phyloP scores from a whole-genome alignment of 2,888 invertebrate species.

The Melitaea athalia region DNA sequence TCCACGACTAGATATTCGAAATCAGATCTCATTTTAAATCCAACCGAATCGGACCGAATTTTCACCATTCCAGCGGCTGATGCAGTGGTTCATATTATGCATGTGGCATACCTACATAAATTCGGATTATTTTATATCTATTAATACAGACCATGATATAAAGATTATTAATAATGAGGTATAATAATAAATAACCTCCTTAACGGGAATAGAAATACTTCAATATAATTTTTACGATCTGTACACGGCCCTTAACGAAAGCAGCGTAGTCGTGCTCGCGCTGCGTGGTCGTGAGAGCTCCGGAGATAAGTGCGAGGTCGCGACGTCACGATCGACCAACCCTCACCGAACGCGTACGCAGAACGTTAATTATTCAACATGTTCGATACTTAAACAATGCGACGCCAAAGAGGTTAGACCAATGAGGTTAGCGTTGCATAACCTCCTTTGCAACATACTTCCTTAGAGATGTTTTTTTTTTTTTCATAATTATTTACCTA shows the following conservation, averaged over 20 bases:
- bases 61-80: too few relatives aligned
- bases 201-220: slow-evolving; percentile 15
- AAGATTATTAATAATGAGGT: neutral
- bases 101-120: too few relatives aligned
- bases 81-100: too few relatives aligned
- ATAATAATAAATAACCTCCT: slow-evolving; percentile 2
- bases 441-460: neutral
- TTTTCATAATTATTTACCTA: neutral
- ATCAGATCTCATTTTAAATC: too few relatives aligned
- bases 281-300: slow-evolving; percentile 77
- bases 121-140: too few relatives aligned
- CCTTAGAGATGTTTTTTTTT: neutral
- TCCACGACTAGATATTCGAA: too few relatives aligned
- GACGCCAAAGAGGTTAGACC: slow-evolving; percentile 16
- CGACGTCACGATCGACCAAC: slow-evolving; percentile 62
- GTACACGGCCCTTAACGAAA: slow-evolving; percentile 56
- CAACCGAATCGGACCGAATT: too few relatives aligned
- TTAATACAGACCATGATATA: too few relatives aligned
- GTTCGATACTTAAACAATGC: slow-evolving; percentile 43
- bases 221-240: slow-evolving; percentile 23
- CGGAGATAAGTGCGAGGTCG: slow-evolving; percentile 78
- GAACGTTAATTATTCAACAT: slow-evolving; percentile 46
- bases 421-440: slow-evolving; percentile 26
- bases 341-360: slow-evolving; percentile 45
- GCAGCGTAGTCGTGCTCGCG: slow-evolving; percentile 66